Percentiles rank a stretch among this genome's conserved stretches.
Conservation (phyloP, 2,888 invertebrate genomes). For the Neuroscelio doddi region DNA sequence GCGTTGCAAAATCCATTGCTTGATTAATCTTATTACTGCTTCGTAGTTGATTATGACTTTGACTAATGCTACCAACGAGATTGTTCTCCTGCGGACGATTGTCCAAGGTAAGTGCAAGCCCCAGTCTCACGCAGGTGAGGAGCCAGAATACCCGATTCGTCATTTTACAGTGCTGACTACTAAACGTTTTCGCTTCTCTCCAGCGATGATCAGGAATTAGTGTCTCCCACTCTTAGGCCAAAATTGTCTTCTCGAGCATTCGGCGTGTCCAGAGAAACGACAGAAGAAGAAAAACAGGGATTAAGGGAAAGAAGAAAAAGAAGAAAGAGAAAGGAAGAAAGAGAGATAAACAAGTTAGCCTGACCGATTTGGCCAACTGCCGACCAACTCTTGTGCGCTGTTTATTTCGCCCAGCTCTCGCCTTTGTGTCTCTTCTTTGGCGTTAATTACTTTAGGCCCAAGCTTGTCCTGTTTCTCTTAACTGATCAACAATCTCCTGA, state of each 20-base stretch:
- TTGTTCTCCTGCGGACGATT: slow-evolving; percentile 58
- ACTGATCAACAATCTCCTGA: slow-evolving; percentile 36
- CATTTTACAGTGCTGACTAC: slow-evolving; percentile 51
- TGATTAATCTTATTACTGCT: background rate
- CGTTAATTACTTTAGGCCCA: background rate
- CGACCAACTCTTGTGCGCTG: slow-evolving; percentile 23
- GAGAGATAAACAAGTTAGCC: slow-evolving; percentile 25
- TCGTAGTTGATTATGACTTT: too few relatives aligned
- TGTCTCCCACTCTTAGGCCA: slow-evolving; percentile 11
- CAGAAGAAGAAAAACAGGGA: background rate
- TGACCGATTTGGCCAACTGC: slow-evolving; percentile 36
- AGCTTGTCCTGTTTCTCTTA: slow-evolving; percentile 1
- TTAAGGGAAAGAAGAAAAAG: slow-evolving; percentile 11
- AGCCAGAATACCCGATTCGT: slow-evolving; percentile 67
- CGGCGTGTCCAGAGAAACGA: background rate
- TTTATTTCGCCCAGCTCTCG: background rate
- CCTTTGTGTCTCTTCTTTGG: too few relatives aligned
- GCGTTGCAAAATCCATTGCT: background rate
- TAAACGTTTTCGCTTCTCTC: background rate
- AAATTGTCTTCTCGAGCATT: slow-evolving; percentile 2
- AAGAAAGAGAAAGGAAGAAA: slow-evolving; percentile 11
- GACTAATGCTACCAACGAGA: background rate
- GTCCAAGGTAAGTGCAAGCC: slow-evolving; percentile 64
- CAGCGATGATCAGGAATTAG: background rate
- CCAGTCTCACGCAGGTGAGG: slow-evolving; percentile 66